These are phyloP conservation scores for Pelosia muscerda DNA, from an alignment of 2,888 invertebrate species.

Conservation along the genomic window DNA sequence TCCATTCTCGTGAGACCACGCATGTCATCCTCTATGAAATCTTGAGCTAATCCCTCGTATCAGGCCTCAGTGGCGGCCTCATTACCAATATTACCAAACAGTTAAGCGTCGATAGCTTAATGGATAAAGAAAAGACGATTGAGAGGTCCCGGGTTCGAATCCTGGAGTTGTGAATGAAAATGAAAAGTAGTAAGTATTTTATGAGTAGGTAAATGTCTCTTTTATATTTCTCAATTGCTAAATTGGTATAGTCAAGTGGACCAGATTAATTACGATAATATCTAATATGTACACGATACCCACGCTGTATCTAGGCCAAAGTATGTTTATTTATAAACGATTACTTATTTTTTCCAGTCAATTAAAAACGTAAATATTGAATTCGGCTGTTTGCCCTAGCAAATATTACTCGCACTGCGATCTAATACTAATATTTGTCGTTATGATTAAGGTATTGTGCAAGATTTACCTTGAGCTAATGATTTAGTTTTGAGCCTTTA, in stretches of 20 bases:
- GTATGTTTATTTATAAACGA: slow-evolving; percentile 23
- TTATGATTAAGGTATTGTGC: slow-evolving; percentile 57
- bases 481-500: slow-evolving; percentile 17
- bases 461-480: slow-evolving; percentile 56
- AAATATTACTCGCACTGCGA: slow-evolving; percentile 51
- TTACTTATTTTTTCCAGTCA: slow-evolving; percentile 35
- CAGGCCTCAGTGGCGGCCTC: no score
- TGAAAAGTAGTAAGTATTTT: no score
- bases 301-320: slow-evolving; percentile 38
- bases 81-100: no score
- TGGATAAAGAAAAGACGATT: no score
- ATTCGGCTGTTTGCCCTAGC: slow-evolving; percentile 55
- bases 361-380: slow-evolving; percentile 51
- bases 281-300: neutral
- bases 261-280: neutral
- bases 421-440: slow-evolving; percentile 59
- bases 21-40: no score
- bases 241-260: neutral
- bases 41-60: no score
- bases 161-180: no score
- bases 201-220: no score
- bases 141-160: no score
- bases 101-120: no score
- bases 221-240: neutral
- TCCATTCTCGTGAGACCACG: no score